Percentiles rank a stretch among this genome's conserved stretches.
These are phyloP conservation scores for Pollenia griseotomentosa DNA, from an alignment of 2,888 invertebrate genomes.

Conservation along the genomic window DNA sequence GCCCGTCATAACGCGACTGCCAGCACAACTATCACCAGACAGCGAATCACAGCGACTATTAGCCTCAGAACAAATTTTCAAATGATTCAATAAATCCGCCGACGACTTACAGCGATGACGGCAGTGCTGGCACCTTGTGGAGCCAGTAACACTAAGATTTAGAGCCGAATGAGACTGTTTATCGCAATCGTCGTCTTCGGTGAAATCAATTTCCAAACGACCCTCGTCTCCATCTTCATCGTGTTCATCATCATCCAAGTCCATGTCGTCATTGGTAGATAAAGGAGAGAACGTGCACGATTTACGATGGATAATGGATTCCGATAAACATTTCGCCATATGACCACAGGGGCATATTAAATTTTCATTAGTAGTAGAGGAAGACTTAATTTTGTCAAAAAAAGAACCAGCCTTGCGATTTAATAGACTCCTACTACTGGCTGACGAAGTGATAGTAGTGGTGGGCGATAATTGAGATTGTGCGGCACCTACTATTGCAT, in stretches of 20 bases:
- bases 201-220: slow-evolving; percentile 80
- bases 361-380: slow-evolving; percentile 88
- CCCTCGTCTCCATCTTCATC: slow-evolving; percentile 79
- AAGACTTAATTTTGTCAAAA: slow-evolving; percentile 91
- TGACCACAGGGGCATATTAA: slow-evolving; percentile 89
- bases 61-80: slow-evolving; percentile 89
- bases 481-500: slow-evolving; percentile 72
- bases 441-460: slow-evolving; percentile 77
- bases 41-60: slow-evolving; percentile 83
- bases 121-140: slow-evolving; percentile 93
- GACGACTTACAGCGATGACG: slow-evolving; percentile 94
- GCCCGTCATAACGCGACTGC: slow-evolving; percentile 76
- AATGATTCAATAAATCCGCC: slow-evolving; percentile 90
- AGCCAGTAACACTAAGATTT: slow-evolving; percentile 85
- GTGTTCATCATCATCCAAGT: slow-evolving; percentile 79
- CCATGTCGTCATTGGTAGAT: slow-evolving; percentile 77
- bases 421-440: slow-evolving; percentile 78
- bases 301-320: slow-evolving; percentile 92
- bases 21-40: slow-evolving; percentile 82
- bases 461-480: slow-evolving; percentile 79
- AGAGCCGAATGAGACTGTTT: slow-evolving; percentile 83
- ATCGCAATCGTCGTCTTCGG: slow-evolving; percentile 82
- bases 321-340: slow-evolving; percentile 92
- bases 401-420: slow-evolving; percentile 87
- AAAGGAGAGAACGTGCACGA: slow-evolving; percentile 85